Conservation (phyloP, 37 sponge, comb jelly and placozoan genomes). For the Chondrilla cf. caribensis region DNA sequence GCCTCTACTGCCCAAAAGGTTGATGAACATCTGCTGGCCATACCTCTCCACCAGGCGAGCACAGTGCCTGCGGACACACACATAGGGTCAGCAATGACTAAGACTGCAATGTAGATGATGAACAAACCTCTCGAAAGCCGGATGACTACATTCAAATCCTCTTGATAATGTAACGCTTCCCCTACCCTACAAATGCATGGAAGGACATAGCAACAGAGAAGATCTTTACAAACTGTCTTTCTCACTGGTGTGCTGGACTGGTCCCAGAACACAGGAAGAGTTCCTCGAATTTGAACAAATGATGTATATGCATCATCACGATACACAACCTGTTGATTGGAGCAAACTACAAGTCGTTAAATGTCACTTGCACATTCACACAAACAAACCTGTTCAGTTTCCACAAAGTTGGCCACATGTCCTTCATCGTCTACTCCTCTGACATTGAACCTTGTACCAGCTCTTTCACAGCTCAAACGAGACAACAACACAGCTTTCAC, state of each 20-base stretch:
- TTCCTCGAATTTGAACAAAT: constrained; percentile 88
- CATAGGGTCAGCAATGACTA: not conserved
- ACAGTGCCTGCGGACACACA: constrained; percentile 58
- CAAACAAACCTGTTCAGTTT: constrained; percentile 84
- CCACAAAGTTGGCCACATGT: constrained; percentile 95
- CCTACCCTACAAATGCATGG: not conserved
- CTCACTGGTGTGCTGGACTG: constrained; percentile 85
- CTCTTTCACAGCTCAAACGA: constrained; percentile 91
- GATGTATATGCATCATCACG: constrained; percentile 48
- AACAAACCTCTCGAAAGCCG: constrained; percentile 67
- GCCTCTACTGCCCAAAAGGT: constrained; percentile 74
- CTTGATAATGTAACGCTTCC: constrained; percentile 67
- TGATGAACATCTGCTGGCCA: constrained; percentile 66
- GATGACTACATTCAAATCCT: constrained; percentile 65
- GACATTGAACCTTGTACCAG: constrained; percentile 88
- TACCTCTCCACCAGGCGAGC: constrained; percentile 62
- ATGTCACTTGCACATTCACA: too few relatives aligned
- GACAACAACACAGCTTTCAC: constrained; percentile 76
- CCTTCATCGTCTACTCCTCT: constrained; percentile 94
- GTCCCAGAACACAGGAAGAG: constrained; percentile 98
- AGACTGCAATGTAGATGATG: not conserved
- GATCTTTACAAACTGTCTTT: not conserved
- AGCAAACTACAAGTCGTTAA: not conserved
- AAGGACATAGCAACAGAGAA: not conserved
- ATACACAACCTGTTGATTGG: constrained; percentile 18